These are phyloP conservation scores for Acanthaster planci DNA, from an alignment of 35 echinoderm and acorn worm genomes.

Conservation along the genomic window DNA sequence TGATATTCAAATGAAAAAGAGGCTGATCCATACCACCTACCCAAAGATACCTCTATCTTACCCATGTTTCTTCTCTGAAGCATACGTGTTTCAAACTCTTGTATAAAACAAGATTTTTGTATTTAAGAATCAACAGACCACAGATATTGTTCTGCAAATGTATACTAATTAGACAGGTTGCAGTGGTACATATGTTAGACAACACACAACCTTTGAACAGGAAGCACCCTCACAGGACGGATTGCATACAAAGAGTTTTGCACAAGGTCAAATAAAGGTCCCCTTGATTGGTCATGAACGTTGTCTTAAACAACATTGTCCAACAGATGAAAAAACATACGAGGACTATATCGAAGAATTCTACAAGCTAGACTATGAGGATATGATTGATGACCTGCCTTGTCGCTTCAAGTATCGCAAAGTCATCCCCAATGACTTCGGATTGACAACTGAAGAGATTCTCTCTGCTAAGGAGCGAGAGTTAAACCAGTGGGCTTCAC, in stretches of 20 bases:
- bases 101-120: no score
- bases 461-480: conserved; percentile 79
- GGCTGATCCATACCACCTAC: not conserved
- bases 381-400: conserved; percentile 79
- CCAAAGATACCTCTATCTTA: no score
- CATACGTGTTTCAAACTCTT: no score
- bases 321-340: conserved; percentile 80
- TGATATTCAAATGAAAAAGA: no score
- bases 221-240: no score
- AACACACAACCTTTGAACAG: no score
- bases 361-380: conserved; percentile 95
- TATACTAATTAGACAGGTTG: no score
- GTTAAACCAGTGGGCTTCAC: conserved; percentile 90
- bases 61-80: not conserved
- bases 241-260: no score
- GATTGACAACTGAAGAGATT: conserved; percentile 78
- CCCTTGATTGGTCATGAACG: not conserved
- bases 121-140: no score
- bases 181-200: no score
- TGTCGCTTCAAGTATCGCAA: conserved; percentile 95
- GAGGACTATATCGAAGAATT: conserved; percentile 96
- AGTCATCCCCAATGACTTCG: conserved; percentile 95
- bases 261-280: no score
- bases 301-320: not conserved
- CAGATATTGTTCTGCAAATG: no score